A percentile compares a stretch with the other conserved stretches of the same genome.
Conservation (phyloP, 2,888 invertebrate species). For the Willowsia nigromaculata region DNA sequence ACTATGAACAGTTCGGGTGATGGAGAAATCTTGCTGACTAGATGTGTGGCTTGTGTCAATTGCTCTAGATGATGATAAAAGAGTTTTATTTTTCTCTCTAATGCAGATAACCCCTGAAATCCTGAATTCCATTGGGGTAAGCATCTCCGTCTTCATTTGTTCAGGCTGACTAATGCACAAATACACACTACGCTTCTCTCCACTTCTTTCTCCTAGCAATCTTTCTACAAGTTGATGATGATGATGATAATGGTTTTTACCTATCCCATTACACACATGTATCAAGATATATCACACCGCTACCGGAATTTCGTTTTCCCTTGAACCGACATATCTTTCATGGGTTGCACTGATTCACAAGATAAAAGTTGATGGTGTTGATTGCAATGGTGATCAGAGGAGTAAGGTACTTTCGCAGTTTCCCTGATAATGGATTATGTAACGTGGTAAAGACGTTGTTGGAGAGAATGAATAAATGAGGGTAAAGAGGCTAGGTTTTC, state of each 20-base stretch:
- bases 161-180: background rate
- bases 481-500: background rate
- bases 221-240: background rate
- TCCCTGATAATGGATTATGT: background rate
- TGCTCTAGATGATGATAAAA: background rate
- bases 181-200: background rate
- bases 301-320: conserved; percentile 2
- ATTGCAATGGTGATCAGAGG: background rate
- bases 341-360: background rate
- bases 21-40: background rate
- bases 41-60: background rate
- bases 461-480: background rate
- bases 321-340: background rate
- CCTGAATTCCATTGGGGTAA: background rate
- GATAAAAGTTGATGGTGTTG: background rate
- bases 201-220: background rate
- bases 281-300: background rate
- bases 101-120: background rate
- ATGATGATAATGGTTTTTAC: conserved; percentile 18
- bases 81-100: background rate
- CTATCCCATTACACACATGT: conserved; percentile 29
- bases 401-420: background rate
- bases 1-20: background rate
- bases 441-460: background rate
- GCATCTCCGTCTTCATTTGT: background rate